Evolutionary conservation across 2,797 vertebrate genomes (phyloP).

Genomic region (Crypturellus tataupa): DNA sequence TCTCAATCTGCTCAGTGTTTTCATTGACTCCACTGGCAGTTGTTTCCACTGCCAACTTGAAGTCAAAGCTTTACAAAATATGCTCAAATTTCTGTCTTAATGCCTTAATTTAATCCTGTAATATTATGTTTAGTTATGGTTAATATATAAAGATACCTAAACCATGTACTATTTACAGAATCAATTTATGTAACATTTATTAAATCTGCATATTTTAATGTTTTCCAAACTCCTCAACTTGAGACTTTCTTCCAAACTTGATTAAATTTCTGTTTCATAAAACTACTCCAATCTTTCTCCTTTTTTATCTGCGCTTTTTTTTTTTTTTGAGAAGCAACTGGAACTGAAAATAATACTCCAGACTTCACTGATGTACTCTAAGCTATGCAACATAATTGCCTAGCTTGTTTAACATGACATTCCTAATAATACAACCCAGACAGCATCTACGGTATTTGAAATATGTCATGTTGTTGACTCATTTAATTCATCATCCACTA

Average conservation of each 20-base stretch:
- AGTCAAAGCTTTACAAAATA: constrained; percentile 10
- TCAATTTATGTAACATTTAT: constrained; percentile 27
- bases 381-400: constrained; percentile 55
- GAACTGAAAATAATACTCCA: constrained; percentile 45
- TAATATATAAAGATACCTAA: constrained; percentile 22
- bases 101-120: background rate
- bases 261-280: constrained; percentile 15
- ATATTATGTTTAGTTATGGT: constrained; percentile 8
- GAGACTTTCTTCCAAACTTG: constrained; percentile 21
- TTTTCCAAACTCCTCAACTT: background rate
- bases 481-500: constrained; percentile 68
- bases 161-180: background rate
- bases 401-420: constrained; percentile 67
- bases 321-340: constrained; percentile 26
- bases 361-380: constrained; percentile 49
- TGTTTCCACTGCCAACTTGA: background rate
- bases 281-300: background rate
- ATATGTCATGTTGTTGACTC: constrained; percentile 66
- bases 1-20: background rate
- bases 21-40: background rate
- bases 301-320: background rate
- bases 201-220: constrained; percentile 21
- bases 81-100: background rate
- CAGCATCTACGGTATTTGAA: constrained; percentile 55
- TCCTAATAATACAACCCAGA: constrained; percentile 60